These are phyloP conservation scores for Intellagama lesueurii DNA, from an alignment of 2,797 vertebrate genomes.

Conservation along the genomic window DNA sequence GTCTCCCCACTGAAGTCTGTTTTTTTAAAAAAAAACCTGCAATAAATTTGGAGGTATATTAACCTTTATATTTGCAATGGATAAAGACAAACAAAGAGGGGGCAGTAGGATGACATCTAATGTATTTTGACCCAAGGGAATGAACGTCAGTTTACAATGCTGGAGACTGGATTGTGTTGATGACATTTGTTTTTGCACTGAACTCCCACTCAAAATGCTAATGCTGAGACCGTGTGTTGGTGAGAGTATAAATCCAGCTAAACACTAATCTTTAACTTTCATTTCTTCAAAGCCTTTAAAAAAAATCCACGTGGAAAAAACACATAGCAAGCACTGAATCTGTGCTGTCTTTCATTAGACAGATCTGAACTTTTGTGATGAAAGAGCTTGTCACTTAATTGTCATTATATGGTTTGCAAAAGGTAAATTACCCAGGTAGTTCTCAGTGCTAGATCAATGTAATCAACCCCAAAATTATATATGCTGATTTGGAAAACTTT, in stretches of 20 bases:
- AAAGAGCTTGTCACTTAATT: conserved; percentile 45
- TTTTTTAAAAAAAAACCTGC: background rate
- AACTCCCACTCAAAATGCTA: conserved; percentile 28
- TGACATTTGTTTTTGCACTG: conserved; percentile 28
- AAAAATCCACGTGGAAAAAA: background rate
- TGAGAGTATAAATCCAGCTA: background rate
- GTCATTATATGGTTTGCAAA: conserved; percentile 16
- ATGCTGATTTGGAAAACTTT: background rate
- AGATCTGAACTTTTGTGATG: conserved; percentile 19
- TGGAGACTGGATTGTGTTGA: conserved; percentile 39
- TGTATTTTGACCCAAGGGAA: conserved; percentile 15
- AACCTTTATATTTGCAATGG: conserved; percentile 6
- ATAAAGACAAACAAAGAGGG: background rate
- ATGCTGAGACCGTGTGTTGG: conserved; percentile 22
- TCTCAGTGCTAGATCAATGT: conserved; percentile 48
- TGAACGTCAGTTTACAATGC: conserved; percentile 22
- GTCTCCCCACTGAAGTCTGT: background rate
- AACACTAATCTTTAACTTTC: conserved; percentile 26
- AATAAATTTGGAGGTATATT: background rate
- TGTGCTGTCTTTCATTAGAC: background rate
- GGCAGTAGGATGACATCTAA: background rate
- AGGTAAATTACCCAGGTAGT: conserved; percentile 46
- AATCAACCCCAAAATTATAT: conserved; percentile 24
- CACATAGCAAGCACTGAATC: conserved; percentile 8
- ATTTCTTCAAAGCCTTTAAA: conserved; percentile 23